phyloP scores from a whole-genome alignment of 2,113 vertebrate genomes.

The Silurus asotus region DNA sequence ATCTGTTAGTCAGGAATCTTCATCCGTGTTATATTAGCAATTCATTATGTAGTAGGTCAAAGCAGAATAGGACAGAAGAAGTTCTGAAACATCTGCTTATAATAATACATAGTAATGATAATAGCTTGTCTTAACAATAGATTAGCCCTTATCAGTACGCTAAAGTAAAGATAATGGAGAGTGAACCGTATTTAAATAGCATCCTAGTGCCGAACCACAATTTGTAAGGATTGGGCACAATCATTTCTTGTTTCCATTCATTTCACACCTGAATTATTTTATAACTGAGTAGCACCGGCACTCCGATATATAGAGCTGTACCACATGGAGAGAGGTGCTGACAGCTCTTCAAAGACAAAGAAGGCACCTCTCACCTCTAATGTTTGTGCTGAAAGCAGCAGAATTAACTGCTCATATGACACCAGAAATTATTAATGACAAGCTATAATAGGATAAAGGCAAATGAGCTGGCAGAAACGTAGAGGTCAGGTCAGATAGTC shows the following conservation, averaged over 20 bases:
- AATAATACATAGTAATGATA: background rate
- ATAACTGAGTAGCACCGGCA: conserved; percentile 36
- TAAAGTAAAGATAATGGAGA: conserved; percentile 11
- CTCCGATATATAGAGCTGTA: conserved; percentile 51
- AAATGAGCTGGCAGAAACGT: conserved; percentile 33
- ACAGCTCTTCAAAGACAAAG: conserved; percentile 61
- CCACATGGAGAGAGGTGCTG: conserved; percentile 62
- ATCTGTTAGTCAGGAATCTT: conserved; percentile 61
- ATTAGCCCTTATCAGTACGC: conserved; percentile 26
- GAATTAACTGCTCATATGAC: conserved; percentile 40
- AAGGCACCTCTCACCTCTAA: conserved; percentile 49
- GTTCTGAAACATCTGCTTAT: background rate
- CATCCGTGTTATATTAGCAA: conserved; percentile 58
- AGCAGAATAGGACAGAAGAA: background rate
- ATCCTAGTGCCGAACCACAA: conserved; percentile 17
- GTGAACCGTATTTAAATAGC: conserved; percentile 21
- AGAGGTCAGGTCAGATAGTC: conserved; percentile 33
- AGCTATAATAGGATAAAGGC: conserved; percentile 35
- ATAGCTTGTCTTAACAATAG: background rate
- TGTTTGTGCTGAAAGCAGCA: conserved; percentile 51
- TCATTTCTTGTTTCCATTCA: conserved; percentile 49
- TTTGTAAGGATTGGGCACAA: conserved; percentile 44
- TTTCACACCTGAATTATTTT: conserved; percentile 55
- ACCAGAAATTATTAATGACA: conserved; percentile 42
- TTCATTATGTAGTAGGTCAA: background rate